Conservation (phyloP, 1,140 invertebrate genomes). For the Drosophila triauraria region DNA sequence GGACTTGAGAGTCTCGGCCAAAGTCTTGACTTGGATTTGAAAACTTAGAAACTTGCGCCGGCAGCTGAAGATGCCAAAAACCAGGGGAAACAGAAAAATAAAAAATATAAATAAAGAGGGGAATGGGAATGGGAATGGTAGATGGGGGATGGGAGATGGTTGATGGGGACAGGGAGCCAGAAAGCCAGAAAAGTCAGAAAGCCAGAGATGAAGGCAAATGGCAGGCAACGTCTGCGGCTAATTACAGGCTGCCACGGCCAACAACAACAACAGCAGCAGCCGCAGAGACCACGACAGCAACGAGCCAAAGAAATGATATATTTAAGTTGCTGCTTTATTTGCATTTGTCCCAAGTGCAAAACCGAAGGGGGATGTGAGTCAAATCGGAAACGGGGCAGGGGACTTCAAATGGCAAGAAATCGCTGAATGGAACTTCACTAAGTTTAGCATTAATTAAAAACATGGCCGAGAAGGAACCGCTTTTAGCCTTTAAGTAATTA, state of each 20-base stretch:
- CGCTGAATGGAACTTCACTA: conserved; percentile 2
- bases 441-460: conserved; percentile 14
- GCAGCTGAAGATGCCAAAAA: conserved; percentile 68
- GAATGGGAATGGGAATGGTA: not conserved
- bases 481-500: not conserved
- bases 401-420: conserved; percentile 6
- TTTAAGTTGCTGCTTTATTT: conserved; percentile 60
- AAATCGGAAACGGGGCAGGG: not conserved
- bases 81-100: conserved; percentile 12
- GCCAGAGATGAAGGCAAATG: conserved; percentile 53
- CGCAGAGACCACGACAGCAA: conserved; percentile 45
- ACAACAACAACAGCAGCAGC: conserved; percentile 33
- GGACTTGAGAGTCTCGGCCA: conserved; percentile 51
- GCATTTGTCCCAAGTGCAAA: conserved; percentile 38
- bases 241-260: conserved; percentile 73
- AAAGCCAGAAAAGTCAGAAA: conserved; percentile 19
- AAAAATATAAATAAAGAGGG: conserved; percentile 14
- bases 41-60: conserved; percentile 68
- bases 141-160: conserved; percentile 9
- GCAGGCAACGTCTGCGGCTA: conserved; percentile 76
- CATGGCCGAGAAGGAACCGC: too few species aligned
- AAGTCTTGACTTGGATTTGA: conserved; percentile 65
- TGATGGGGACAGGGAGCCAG: conserved; percentile 29
- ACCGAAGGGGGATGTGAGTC: not conserved
- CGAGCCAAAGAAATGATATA: conserved; percentile 70